These are phyloP conservation scores for Ailurus styani DNA, from an alignment of 2,113 vertebrate species.

Conservation along the genomic window DNA sequence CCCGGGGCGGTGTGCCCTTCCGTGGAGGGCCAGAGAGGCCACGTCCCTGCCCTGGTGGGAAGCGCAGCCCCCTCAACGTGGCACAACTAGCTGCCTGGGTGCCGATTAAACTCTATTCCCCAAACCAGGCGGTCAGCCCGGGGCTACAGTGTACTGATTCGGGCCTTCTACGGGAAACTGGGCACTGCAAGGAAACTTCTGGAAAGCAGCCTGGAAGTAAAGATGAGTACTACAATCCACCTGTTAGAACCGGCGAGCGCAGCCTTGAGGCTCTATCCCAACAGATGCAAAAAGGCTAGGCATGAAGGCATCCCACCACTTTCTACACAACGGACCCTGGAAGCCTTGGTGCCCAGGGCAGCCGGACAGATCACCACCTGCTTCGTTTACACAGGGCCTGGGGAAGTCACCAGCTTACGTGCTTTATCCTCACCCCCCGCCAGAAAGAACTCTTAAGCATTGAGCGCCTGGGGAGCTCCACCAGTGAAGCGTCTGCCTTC, in stretches of 20 bases:
- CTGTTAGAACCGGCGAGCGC: accelerated
- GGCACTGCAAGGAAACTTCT: not conserved
- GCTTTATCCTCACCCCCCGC: not conserved
- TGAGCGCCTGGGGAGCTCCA: not conserved
- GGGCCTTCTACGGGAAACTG: too few relatives aligned
- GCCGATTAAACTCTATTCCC: not conserved
- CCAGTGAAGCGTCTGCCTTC: not conserved
- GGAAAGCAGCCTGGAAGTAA: not conserved
- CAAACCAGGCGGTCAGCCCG: not conserved
- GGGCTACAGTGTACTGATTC: too few relatives aligned
- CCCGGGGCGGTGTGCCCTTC: not conserved
- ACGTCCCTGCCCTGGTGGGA: not conserved
- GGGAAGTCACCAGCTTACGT: accelerated
- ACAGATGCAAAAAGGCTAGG: too few relatives aligned
- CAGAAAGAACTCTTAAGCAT: not conserved
- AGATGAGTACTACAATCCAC: accelerated
- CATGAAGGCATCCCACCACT: not conserved
- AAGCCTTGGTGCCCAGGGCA: not conserved
- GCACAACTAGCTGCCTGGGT: accelerated
- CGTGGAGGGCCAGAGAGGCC: not conserved
- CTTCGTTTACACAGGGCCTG: not conserved
- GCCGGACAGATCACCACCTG: not conserved
- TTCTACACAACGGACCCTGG: not conserved
- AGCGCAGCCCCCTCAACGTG: not conserved
- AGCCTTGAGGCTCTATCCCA: too few relatives aligned